Conservation (phyloP, 2,888 invertebrate genomes). For the Congeria kusceri region DNA sequence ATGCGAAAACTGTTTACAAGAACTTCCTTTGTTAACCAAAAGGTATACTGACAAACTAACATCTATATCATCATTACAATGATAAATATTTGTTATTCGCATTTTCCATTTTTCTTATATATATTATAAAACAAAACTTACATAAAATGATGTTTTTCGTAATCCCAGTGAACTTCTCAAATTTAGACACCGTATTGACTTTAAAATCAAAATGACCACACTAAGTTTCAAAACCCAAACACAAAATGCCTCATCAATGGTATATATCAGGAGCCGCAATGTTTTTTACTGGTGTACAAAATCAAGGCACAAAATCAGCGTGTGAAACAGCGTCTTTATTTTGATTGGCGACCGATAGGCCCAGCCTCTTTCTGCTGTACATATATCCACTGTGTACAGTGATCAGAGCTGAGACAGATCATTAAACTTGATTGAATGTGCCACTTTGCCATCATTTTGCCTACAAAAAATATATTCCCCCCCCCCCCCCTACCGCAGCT, state of each 20-base stretch:
- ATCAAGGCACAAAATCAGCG: conserved; percentile 47
- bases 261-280: neutral
- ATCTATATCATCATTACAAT: too few species aligned
- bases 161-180: too few species aligned
- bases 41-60: too few species aligned
- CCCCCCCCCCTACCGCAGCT: neutral
- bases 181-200: too few species aligned
- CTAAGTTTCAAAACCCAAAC: too few species aligned
- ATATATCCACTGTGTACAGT: conserved; percentile 37
- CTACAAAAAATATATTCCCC: conserved; percentile 41
- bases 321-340: conserved; percentile 50
- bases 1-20: too few species aligned
- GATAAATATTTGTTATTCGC: too few species aligned
- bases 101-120: too few species aligned
- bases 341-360: conserved; percentile 51
- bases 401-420: conserved; percentile 57
- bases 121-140: too few species aligned
- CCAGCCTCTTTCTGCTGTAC: conserved; percentile 31
- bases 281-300: conserved; percentile 4
- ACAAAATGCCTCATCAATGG: conserved; percentile 2
- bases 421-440: conserved; percentile 64
- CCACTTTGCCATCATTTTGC: conserved; percentile 35
- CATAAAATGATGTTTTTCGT: too few species aligned
- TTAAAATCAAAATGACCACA: too few species aligned
- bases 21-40: too few species aligned